A percentile compares a stretch with the other conserved stretches of the same genome.
Conservation (phyloP, 2,797 vertebrate genomes). For the Paramormyrops hopkinsi region DNA sequence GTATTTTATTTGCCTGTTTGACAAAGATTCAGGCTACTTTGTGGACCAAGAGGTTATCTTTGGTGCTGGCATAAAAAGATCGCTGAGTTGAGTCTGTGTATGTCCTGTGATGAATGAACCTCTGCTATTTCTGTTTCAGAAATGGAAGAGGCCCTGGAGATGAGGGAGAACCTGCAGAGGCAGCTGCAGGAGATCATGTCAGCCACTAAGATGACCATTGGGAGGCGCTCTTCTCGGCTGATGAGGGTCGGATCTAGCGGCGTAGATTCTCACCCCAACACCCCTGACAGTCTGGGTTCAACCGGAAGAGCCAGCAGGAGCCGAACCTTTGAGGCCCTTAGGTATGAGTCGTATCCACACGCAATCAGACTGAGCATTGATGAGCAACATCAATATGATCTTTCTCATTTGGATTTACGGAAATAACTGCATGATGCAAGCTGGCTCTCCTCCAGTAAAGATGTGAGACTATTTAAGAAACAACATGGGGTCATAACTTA, state of each 20-base stretch:
- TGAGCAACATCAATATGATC: neutral
- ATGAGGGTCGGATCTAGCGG: constrained; percentile 50
- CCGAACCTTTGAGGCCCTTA: constrained; percentile 79
- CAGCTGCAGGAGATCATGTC: constrained; percentile 97
- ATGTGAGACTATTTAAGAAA: neutral
- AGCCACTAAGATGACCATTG: constrained; percentile 78
- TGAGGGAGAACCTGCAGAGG: constrained; percentile 86
- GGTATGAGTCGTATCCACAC: constrained; percentile 52
- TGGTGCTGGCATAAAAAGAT: neutral
- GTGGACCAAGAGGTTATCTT: neutral
- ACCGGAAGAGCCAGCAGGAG: constrained; percentile 63
- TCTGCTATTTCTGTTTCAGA: constrained; percentile 31
- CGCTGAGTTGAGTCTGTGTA: neutral
- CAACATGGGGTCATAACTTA: neutral
- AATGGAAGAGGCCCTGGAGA: constrained; percentile 80
- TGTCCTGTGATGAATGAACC: neutral
- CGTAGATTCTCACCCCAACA: constrained; percentile 64
- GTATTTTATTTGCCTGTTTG: neutral
- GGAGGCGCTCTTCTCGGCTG: constrained; percentile 63
- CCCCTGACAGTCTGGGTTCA: constrained; percentile 64
- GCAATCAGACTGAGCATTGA: too few species aligned
- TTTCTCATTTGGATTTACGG: neutral
- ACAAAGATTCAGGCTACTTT: neutral
- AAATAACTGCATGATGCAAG: neutral
- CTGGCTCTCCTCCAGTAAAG: neutral